Conservation (phyloP, 2,797 vertebrate species). For the Chelon auratus region DNA sequence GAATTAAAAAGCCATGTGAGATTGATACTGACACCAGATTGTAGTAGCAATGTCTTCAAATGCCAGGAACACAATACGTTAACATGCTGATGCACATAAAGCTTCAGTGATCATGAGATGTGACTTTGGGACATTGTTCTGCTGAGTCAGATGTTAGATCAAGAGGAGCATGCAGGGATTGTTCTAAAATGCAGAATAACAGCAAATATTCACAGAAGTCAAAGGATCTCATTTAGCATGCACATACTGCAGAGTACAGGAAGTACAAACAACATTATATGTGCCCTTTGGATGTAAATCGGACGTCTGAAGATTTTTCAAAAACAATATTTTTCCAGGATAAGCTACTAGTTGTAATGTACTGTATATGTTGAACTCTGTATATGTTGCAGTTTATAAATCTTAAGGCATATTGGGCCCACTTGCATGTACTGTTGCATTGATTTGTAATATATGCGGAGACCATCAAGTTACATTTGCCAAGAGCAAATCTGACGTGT, state of each 20-base stretch:
- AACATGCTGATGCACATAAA: background rate
- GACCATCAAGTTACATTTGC: conserved; percentile 27
- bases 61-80: background rate
- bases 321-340: background rate
- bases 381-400: conserved; percentile 1
- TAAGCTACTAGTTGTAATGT: background rate
- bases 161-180: background rate
- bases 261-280: background rate
- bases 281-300: background rate
- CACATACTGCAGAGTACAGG: background rate
- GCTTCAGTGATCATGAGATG: background rate
- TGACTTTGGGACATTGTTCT: background rate
- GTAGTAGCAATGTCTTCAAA: background rate
- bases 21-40: background rate
- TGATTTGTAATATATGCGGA: conserved; percentile 26
- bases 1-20: background rate
- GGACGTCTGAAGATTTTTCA: background rate
- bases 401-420: background rate
- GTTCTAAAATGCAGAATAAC: background rate
- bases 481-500: background rate
- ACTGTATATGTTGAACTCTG: conserved; percentile 1
- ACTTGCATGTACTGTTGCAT: conserved; percentile 24
- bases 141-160: background rate
- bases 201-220: background rate
- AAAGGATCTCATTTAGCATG: background rate